Evolutionary conservation across 2,797 vertebrate genomes (phyloP).

Genomic region (Perodicticus potto): DNA sequence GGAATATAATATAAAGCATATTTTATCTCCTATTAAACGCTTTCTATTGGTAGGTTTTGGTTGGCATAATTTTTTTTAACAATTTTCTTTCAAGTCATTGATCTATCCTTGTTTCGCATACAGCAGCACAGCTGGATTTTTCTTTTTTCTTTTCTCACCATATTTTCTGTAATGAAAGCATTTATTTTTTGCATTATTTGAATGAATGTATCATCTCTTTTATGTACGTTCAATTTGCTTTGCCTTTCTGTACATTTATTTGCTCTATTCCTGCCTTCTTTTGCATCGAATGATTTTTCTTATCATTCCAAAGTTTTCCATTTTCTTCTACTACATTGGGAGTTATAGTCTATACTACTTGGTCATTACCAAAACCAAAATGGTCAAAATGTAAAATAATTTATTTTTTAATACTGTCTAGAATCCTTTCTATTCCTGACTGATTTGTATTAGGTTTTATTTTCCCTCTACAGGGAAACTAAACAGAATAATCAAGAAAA

Average conservation of each 20-base stretch:
- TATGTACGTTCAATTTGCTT: background rate
- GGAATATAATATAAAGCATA: background rate
- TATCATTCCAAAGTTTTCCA: background rate
- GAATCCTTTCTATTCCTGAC: background rate
- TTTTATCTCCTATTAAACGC: background rate
- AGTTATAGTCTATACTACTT: background rate
- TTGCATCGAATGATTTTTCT: background rate
- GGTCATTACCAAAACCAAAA: background rate
- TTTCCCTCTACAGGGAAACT: background rate
- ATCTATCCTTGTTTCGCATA: background rate
- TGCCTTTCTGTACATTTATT: background rate
- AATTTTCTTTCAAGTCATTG: too few relatives aligned
- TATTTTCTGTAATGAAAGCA: background rate
- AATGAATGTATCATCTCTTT: background rate
- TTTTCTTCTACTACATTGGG: background rate
- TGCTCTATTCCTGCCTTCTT: background rate
- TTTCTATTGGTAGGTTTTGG: background rate
- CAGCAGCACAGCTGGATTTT: background rate
- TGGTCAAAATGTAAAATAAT: background rate
- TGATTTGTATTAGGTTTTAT: background rate
- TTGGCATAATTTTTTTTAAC: background rate
- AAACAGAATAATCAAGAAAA: conserved; percentile 48
- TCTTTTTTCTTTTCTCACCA: background rate
- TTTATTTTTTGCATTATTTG: background rate
- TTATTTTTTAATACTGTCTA: background rate